Percentiles rank a stretch among this genome's conserved stretches.
Conservation (phyloP, 2,797 vertebrate genomes). For the Lagorchestes hirsutus region DNA sequence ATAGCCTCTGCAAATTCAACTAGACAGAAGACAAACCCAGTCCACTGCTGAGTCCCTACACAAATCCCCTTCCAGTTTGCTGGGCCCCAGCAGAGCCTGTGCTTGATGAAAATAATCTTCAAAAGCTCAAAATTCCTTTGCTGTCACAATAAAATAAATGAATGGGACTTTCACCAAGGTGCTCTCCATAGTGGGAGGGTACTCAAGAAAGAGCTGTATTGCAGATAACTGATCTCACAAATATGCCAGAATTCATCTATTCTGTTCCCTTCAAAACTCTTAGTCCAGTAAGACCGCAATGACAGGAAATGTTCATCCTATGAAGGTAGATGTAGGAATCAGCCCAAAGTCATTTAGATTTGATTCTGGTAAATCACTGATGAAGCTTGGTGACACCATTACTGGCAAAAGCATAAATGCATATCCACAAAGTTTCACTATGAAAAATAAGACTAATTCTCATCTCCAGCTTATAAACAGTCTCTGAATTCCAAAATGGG, state of each 20-base stretch:
- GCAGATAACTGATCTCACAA: constrained; percentile 5
- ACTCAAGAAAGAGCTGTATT: not conserved
- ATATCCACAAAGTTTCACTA: not conserved
- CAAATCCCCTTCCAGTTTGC: not conserved
- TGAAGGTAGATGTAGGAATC: not conserved
- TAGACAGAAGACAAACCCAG: not conserved
- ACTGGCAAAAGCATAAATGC: not conserved
- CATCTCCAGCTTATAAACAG: not conserved
- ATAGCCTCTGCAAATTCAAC: not conserved
- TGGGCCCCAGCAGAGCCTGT: not conserved
- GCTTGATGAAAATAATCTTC: not conserved
- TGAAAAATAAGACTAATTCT: not conserved
- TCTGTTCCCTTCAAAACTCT: constrained; percentile 17
- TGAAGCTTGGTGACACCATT: not conserved
- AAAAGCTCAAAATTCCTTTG: not conserved
- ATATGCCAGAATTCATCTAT: not conserved
- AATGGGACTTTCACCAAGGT: not conserved
- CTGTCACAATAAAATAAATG: not conserved
- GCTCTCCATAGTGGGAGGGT: not conserved
- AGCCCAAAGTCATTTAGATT: not conserved
- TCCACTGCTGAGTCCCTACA: not conserved
- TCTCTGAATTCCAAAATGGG: not conserved
- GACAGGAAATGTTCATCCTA: not conserved
- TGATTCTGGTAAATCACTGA: not conserved
- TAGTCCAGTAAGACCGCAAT: constrained; percentile 5